Base-by-base conservation (phyloP, 2,888 invertebrate species). In the Drosophila lacicola region DNA sequence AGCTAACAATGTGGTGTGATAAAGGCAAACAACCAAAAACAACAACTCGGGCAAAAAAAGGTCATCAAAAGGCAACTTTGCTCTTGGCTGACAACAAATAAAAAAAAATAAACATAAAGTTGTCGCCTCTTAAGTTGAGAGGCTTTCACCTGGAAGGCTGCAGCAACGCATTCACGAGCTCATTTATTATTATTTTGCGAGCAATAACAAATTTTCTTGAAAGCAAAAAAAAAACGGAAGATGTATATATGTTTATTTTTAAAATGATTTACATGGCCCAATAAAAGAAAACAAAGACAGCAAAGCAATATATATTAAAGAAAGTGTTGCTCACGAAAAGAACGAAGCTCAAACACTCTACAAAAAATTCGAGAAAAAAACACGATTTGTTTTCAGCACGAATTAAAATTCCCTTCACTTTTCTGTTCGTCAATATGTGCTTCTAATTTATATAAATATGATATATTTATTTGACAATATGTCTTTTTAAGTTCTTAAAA, bases 1-100 rank as follows among this genome's bases (percentile, higher is more conserved):
- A 54, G 68, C 74, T 73, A 70, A 80, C 68, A 77, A 80, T 79
- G 73, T 69, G 77, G 72, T 63, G 54, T 73, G 70, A 70, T 70
- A 65, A 68, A 55, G 68, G 54, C 33, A 56, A 67, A n/a, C 34
- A 55, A 25, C 36, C 21, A 63, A 13, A 21, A 58, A 37, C 25
- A 46, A 34, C 17, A 53, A 42, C 34, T 33, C 21, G 13, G 14
- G 17, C 11, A 13, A 2, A 10, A 73, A 77, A 75, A 55, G 75
- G 75, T 72, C 72, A 72, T 64, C 68, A 57, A 60, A 46, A 61
- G 47, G 45, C 54, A 61, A 64, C 53, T 71, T 74, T 75, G 10
- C 46, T 57, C 29, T 49, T 29, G 17, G 47, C 58, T 50, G 66
- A 25, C 34, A 58, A 33, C 54, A 45, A 37, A 34, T 9, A 33